These are phyloP conservation scores for Ramazzottius varieornatus DNA, from an alignment of 2,888 invertebrate genomes.

Conservation along the genomic window DNA sequence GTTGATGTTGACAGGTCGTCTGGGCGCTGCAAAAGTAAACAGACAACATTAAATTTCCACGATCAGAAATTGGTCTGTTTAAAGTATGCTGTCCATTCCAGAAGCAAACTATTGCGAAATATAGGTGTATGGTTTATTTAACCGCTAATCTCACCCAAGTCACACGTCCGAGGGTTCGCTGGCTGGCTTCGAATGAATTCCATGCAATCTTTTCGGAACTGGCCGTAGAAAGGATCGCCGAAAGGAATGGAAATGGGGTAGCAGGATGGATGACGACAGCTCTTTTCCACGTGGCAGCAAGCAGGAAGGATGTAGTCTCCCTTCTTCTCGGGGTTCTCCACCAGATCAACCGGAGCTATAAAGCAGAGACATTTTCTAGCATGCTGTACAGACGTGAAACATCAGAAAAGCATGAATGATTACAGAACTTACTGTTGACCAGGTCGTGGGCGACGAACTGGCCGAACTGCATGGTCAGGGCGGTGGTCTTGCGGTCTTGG, in stretches of 20 bases:
- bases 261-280: neutral
- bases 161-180: neutral
- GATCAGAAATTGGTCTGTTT: too few relatives aligned
- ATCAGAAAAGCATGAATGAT: neutral
- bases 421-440: neutral
- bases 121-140: too few relatives aligned
- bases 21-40: neutral
- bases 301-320: neutral
- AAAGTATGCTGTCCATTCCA: too few relatives aligned
- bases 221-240: neutral
- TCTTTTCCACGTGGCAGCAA: neutral
- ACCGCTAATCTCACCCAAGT: neutral
- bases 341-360: neutral
- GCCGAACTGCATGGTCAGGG: neutral
- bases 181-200: neutral
- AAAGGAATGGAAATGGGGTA: neutral
- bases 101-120: too few relatives aligned
- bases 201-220: neutral
- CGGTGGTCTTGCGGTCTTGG: neutral
- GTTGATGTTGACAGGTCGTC: neutral
- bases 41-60: neutral
- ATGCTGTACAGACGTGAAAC: too few relatives aligned
- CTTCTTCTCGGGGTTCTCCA: neutral
- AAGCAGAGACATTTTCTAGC: too few relatives aligned
- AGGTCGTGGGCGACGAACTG: neutral